These are phyloP conservation scores for Strigops habroptila DNA, from an alignment of 2,113 vertebrate species.

Conservation along the genomic window DNA sequence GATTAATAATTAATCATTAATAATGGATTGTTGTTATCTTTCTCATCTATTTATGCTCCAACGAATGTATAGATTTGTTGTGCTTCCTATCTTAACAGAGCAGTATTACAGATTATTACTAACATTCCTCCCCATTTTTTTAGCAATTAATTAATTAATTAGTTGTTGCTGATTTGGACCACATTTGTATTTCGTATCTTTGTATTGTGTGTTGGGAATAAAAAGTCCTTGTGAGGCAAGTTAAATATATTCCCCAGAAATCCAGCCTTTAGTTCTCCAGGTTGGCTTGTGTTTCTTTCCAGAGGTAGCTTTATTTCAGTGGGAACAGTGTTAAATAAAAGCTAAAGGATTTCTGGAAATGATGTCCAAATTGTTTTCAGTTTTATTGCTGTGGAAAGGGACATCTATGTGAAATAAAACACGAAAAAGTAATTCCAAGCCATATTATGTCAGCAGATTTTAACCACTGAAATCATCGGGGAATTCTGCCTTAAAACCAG, in stretches of 20 bases:
- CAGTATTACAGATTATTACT: not conserved
- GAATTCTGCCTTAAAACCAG: not conserved
- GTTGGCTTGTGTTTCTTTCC: not conserved
- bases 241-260: not conserved
- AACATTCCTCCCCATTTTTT: rapidly evolving
- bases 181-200: not conserved
- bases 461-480: not conserved
- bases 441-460: not conserved
- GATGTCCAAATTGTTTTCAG: not conserved
- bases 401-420: not conserved
- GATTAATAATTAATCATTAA: too few relatives aligned
- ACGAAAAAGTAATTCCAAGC: not conserved
- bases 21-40: not conserved
- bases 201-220: not conserved
- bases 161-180: not conserved
- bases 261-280: not conserved
- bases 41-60: not conserved
- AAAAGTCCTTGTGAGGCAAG: not conserved
- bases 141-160: not conserved
- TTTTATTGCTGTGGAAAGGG: not conserved
- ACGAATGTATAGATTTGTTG: not conserved
- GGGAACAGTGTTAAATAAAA: not conserved
- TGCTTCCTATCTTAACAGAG: not conserved
- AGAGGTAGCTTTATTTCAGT: not conserved
- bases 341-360: not conserved